Evolutionary conservation across 2,888 invertebrate species (phyloP), one percentile per base, ranked within the genome.

Genomic region (Drosophila melanocephala): DNA sequence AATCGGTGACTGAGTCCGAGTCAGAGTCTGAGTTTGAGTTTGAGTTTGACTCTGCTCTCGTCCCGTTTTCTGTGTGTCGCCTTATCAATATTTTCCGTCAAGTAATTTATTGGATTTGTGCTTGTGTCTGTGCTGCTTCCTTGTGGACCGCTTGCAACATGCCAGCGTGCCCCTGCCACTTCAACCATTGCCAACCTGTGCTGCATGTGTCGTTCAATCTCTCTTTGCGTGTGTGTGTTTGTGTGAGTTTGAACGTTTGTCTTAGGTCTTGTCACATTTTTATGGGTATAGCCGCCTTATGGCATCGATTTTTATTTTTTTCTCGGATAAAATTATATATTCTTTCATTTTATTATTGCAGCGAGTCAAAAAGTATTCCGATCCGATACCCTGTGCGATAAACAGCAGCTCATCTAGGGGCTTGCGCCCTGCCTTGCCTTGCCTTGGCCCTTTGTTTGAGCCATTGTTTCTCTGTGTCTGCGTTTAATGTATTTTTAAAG

Each of bases 1-100:
- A 47, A 47, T 47, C 47, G 47, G 26, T 9, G 47, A 19, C n/a
- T 2, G n/a, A 19, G 4, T 60, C 77, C 39, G 42, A 44, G n/a
- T 44, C 19, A 3, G 37, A 39, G 50, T 28, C 28, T 3, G 2
- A 28, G 26, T 51, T 19, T 1, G 19, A 28, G 3, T 51, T 19
- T 1, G 19, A 28, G 19, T 51, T 51, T 51, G 10, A 10, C 51
- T 59, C 52, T 57, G 63, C 50, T 44, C 35, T 55, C 33, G 53
- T 55, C 33, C 53, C 33, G 5, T 26, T n/a, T 32, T n/a, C 52
- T 32, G 64, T 32, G 73, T 83, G 87, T 83, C 87, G 82, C 77
- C 91, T 92, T 92, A 92, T 91, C 91, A 92, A 92, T 91, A 91
- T 92, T 92, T 86, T 84, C 75, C 86, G 92, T 91, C 92, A 87